phyloP scores from a whole-genome alignment of 37 sponge, comb jelly and placozoan species.

The Eunapius fragilis region DNA sequence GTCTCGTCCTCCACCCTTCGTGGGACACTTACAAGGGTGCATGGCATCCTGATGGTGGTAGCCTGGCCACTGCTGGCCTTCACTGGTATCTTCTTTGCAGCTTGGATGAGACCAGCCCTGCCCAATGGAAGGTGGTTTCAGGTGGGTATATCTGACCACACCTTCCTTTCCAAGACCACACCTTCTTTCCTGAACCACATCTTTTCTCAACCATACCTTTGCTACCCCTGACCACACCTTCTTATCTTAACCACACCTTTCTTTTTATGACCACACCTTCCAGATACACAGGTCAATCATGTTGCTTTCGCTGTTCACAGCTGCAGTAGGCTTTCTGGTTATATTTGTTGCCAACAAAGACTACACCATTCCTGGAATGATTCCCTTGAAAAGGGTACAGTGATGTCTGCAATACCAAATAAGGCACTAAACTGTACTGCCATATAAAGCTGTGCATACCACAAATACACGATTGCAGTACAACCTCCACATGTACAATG shows the following conservation, averaged over 20 bases:
- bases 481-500: no score
- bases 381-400: neutral
- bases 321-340: constrained; percentile 46
- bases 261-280: neutral
- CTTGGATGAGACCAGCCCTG: constrained; percentile 68
- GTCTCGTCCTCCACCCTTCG: neutral
- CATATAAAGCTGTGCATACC: no score
- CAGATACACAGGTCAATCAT: constrained; percentile 66
- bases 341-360: constrained; percentile 52
- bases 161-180: neutral
- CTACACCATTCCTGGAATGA: neutral
- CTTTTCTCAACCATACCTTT: neutral
- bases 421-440: no score
- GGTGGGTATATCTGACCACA: neutral
- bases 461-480: no score
- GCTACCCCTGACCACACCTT: constrained; percentile 6
- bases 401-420: no score
- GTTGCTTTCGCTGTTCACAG: constrained; percentile 44
- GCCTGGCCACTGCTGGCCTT: constrained; percentile 61
- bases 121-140: constrained; percentile 72
- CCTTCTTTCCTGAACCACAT: neutral
- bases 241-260: constrained; percentile 26
- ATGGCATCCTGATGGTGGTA: constrained; percentile 74
- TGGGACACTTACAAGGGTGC: neutral
- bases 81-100: constrained; percentile 71